These are phyloP conservation scores for Cyprinodon tularosa DNA, from an alignment of 2,113 vertebrate genomes.

Conservation along the genomic window DNA sequence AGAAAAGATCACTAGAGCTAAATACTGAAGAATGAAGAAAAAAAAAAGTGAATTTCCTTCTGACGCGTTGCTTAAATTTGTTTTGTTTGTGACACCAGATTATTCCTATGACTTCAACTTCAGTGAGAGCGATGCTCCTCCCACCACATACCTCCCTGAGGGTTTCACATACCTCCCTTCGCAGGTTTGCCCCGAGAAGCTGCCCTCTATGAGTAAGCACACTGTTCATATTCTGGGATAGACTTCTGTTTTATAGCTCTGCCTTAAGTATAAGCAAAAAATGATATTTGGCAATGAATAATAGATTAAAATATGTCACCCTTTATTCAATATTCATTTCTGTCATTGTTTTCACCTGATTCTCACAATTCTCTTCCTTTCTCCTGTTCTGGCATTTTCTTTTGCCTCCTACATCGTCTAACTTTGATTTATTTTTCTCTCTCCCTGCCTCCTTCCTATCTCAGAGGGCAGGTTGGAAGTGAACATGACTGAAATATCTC, in stretches of 20 bases:
- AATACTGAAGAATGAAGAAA: neutral
- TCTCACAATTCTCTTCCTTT: neutral
- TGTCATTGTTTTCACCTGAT: neutral
- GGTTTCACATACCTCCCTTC: slow-evolving; percentile 92
- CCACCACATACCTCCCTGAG: slow-evolving; percentile 92
- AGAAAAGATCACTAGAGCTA: neutral
- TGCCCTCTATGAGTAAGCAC: slow-evolving; percentile 96
- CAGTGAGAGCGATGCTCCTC: slow-evolving; percentile 87
- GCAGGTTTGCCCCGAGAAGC: slow-evolving; percentile 88
- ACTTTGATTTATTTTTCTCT: neutral
- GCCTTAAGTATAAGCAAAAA: neutral
- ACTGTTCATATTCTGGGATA: neutral
- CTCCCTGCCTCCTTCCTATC: neutral
- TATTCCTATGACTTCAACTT: slow-evolving; percentile 92
- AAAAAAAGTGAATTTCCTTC: neutral
- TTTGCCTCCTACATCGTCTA: neutral
- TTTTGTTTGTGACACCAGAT: slow-evolving; percentile 75
- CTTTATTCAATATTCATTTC: slow-evolving; percentile 5
- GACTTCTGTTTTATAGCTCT: neutral
- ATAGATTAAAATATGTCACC: slow-evolving; percentile 9
- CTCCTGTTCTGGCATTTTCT: neutral
- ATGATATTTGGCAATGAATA: slow-evolving; percentile 27
- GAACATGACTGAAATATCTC: slow-evolving; percentile 92
- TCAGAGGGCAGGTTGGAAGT: slow-evolving; percentile 91
- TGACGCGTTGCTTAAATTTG: neutral